These are phyloP conservation scores for Astropecten irregularis DNA, from an alignment of 53 echinoderm and acorn worm genomes.

Conservation along the genomic window DNA sequence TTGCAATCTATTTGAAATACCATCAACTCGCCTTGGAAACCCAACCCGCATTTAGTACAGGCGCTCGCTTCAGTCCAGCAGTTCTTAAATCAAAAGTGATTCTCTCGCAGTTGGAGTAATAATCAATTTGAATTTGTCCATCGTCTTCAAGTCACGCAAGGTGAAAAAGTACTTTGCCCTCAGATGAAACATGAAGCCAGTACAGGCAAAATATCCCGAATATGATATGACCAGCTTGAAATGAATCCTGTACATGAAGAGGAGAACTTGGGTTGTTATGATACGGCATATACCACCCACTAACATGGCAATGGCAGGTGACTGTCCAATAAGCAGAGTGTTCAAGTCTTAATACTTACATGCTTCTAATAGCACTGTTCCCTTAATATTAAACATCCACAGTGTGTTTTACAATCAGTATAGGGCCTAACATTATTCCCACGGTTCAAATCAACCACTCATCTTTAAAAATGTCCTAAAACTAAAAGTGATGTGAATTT, in stretches of 20 bases:
- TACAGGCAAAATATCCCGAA: not conserved
- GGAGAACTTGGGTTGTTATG: conserved; percentile 18
- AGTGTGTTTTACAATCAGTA: too few relatives aligned
- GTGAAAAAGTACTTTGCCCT: conserved; percentile 49
- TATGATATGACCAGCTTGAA: not conserved
- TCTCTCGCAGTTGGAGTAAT: conserved; percentile 26
- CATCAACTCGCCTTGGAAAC: not conserved
- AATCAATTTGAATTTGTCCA: conserved; percentile 7
- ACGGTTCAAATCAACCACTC: too few relatives aligned
- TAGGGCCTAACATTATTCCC: too few relatives aligned
- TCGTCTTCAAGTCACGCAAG: conserved; percentile 44
- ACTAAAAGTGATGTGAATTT: too few relatives aligned
- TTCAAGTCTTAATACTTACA: too few relatives aligned
- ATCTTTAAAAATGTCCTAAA: too few relatives aligned
- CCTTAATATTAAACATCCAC: too few relatives aligned
- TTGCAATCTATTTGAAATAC: not conserved
- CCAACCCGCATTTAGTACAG: conserved; percentile 45
- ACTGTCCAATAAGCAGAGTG: too few relatives aligned
- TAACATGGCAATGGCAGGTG: not conserved
- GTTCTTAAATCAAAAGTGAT: conserved; percentile 38
- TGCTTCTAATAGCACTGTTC: too few relatives aligned
- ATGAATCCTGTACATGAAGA: not conserved
- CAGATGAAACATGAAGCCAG: not conserved
- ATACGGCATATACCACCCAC: conserved; percentile 29
- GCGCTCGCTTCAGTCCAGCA: conserved; percentile 38